Base-by-base conservation (phyloP, 2,113 vertebrate species). In the Scalopus aquaticus region DNA sequence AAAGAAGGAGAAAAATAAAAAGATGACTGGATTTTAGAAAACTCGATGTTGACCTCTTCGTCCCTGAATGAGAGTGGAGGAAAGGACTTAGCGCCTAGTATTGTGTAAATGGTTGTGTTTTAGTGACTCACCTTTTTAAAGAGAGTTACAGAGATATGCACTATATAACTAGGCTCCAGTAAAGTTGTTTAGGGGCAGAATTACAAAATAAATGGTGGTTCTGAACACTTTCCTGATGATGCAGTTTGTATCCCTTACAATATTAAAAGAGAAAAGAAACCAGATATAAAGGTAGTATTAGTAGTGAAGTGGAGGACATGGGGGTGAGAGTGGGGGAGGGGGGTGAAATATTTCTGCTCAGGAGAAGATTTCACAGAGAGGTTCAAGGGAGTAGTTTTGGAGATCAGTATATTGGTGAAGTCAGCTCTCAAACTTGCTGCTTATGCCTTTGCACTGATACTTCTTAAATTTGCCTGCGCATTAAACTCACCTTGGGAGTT, bases 301-400 rank as follows among this genome's bases (percentile, higher is more conserved):
- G 22, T 35, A 72, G 46, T 65, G 86, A 82, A 26, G 30, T 62
- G 44, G 28, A 73, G 26, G 62, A 44, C 20, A 28, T 2, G 22
- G 3, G 3, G 28, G 0, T 3, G 69, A 32, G 3, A 39, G 2
- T 28, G 4, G 2, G 28, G 0, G 2, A 69, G 32, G 4, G 42
- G 2, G n/a, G 6, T 26, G 79, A 32, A 24, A 35, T 42, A 11
- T 28, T 56, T 28, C 37, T 26, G 49, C 9, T 60, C 32, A 62
- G 20, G 26, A 64, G 46, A 88, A 70, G 22, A 26, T 70, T 12
- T 30, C 0, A 9, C 10, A 30, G 9, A 80, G 22, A 6, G 4
- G 30, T 26, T 39, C 7, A 7, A 49, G 39, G 39, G 58, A 1
- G 24, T 12, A 20, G 60, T 26, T 20, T 69, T 15, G 15, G 9